Base-by-base conservation (phyloP, 2,888 invertebrate species). In the Xanthia togata region DNA sequence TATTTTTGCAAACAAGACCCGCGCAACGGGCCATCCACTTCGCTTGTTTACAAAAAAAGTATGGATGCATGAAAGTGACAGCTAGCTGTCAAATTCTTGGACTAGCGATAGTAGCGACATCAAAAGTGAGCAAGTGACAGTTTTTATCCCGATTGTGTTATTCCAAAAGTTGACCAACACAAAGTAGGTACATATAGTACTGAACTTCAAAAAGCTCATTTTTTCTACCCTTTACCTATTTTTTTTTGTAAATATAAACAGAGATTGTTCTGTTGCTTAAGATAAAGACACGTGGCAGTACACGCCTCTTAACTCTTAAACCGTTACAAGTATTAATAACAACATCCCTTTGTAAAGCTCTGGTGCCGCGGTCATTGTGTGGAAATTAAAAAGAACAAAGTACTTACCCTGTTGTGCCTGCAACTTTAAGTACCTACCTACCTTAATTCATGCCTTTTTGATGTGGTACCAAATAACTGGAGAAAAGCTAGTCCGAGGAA, bases 281-380 rank as follows among this genome's bases (percentile, higher is more conserved):
- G 20, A 44, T 47, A 20, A 14, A 63, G 38, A 44, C 79, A 79
- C 69, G 57, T 73, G 83, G 68, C 17, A 5, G 26, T 35, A 53
- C 68, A 55, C 50, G 65, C 71, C 57, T 60, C 53, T 64, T 31
- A 72, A 63, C 55, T 64, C 9, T 53, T 23, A 73, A 57, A 35
- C 41, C 41, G 57, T 44, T 77, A 35, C 57, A 68, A 73, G 69
- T 81, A 73, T 73, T 83, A 38, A 83, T 64, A 53, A 76, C 4
- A 83, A 79, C 79, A 69, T 79, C 83, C 83, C 50, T 83, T 81
- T 73, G 73, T 73, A 12, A 31, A 50, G 31, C 23, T n/a, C 41
- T 26, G 35, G 23, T 69, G 44, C 79, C 79, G 83, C 41, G 26
- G 53, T 44, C 41, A n/a, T 75, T n/a, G 20, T 17, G 60, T 44